phyloP scores from a whole-genome alignment of 37 sponge, comb jelly and placozoan genomes.

The Spongilla lacustris region DNA sequence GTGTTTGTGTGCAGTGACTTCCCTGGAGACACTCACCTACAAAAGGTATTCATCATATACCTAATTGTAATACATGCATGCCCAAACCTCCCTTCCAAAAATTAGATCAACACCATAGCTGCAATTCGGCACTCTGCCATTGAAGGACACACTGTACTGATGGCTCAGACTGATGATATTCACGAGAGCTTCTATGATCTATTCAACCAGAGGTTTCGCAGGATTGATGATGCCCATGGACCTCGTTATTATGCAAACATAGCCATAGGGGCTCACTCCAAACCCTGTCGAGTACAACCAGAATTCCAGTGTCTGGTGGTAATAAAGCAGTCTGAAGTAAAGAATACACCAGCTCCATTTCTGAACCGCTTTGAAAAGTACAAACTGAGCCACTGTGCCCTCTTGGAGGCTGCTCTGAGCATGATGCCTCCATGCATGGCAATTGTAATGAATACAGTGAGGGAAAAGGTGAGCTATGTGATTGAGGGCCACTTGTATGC shows the following conservation, averaged over 20 bases:
- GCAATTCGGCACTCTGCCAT: constrained; percentile 81
- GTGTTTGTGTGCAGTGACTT: constrained; percentile 83
- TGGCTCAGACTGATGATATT: constrained; percentile 87
- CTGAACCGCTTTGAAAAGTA: constrained; percentile 93
- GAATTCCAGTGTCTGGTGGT: constrained; percentile 86
- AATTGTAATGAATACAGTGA: constrained; percentile 38
- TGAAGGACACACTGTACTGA: constrained; percentile 86
- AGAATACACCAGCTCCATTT: constrained; percentile 82
- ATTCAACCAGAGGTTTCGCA: constrained; percentile 82
- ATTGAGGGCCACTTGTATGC: neutral
- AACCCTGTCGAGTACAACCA: constrained; percentile 77
- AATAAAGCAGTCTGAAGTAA: constrained; percentile 73
- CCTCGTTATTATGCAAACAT: constrained; percentile 84
- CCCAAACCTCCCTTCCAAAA: neutral
- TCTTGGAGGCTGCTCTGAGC: constrained; percentile 67
- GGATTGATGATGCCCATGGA: constrained; percentile 58
- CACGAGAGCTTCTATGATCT: constrained; percentile 92
- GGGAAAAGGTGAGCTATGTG: constrained; percentile 48
- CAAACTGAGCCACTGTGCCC: constrained; percentile 49
- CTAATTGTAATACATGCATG: too few species aligned
- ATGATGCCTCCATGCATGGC: constrained; percentile 74
- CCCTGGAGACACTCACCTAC: constrained; percentile 80
- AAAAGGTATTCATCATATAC: constrained; percentile 44
- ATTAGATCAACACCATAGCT: constrained; percentile 77
- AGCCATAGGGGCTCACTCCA: constrained; percentile 85